Base-by-base conservation (phyloP, 2,797 vertebrate genomes). In the Saxicola maurus region DNA sequence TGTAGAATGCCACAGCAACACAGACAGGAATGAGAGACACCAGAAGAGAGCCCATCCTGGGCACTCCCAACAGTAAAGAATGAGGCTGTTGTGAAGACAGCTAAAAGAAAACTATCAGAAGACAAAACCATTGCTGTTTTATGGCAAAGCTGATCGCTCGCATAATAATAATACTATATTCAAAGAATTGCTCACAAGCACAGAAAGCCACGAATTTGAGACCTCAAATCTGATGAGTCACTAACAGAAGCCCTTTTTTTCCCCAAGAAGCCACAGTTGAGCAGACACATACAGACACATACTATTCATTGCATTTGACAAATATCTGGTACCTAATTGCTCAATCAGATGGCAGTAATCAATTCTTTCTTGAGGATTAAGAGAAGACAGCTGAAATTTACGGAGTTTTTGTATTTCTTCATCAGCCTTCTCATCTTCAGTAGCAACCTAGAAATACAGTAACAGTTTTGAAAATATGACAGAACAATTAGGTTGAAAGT, bases 311-410 rank as follows among this genome's bases (percentile, higher is more conserved):
- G 45, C 17, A 89, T 77, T 86, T 81, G 80, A 62, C 61, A 88
- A 91, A 56, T 89, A 46, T 92, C 31, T 88, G 21, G 62, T 97
- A 99, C 99, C 99, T 61, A 99, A 97, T 96, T 99, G 96, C 95
- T 99, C 98, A 93, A 99, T 99, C 90, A 99, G 98, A 90, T 98
- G 98, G 93, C 98, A 98, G 97, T 99, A 99, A 96, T 99, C 98
- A 65, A 99, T 98, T 96, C 99, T 98, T 89, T 99, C 99, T 95
- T 99, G 98, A 89, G 99, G 98, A 96, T 98, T 99, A 94, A 99
- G 98, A 64, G 99, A 99, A 76, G 99, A 99, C 82, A 99, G 96
- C 96, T 99, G 99, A 94, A 99, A 99, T 92, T 98, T 97, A 57
- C 97, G 98, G 2, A 95, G 95, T 52, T 97, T 96, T 94, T 96